Conservation (phyloP, 2,888 invertebrate genomes). For the Thysanoteuthis rhombus region DNA sequence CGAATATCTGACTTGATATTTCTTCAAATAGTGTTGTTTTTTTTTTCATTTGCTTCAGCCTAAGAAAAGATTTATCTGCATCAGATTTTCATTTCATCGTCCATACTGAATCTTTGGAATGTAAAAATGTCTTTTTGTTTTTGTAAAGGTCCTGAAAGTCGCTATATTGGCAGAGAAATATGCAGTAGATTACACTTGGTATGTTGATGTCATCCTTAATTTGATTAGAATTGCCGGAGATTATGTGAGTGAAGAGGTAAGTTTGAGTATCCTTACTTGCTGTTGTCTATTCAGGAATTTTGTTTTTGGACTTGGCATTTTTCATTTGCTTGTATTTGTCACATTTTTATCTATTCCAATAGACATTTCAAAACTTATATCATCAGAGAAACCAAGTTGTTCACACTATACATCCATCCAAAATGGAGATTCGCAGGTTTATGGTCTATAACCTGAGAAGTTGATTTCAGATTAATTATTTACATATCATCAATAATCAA, state of each 20-base stretch:
- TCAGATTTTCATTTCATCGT: no score
- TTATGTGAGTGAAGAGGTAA: slow-evolving; percentile 98
- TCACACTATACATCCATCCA: neutral
- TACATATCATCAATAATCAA: no score
- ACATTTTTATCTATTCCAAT: neutral
- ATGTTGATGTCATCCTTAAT: slow-evolving; percentile 93
- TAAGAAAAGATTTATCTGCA: no score
- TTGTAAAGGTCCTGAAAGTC: slow-evolving; percentile 84
- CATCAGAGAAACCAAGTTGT: neutral
- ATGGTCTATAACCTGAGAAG: neutral
- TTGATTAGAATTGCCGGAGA: slow-evolving; percentile 99
- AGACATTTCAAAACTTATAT: neutral
- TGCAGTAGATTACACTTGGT: slow-evolving; percentile 99
- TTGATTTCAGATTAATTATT: neutral
- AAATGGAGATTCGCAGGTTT: neutral
- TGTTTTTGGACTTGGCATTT: neutral
- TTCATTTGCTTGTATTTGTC: neutral
- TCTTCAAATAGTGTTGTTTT: no score
- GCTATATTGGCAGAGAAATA: slow-evolving; percentile 99
- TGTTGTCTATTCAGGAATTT: neutral
- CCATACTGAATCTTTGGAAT: no score
- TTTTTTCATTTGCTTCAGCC: no score
- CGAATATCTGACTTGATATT: no score
- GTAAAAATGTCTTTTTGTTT: neutral
- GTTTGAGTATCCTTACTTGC: slow-evolving; percentile 33